Conservation (phyloP, 2,888 invertebrate species). For the Glaucopsyche alexis region DNA sequence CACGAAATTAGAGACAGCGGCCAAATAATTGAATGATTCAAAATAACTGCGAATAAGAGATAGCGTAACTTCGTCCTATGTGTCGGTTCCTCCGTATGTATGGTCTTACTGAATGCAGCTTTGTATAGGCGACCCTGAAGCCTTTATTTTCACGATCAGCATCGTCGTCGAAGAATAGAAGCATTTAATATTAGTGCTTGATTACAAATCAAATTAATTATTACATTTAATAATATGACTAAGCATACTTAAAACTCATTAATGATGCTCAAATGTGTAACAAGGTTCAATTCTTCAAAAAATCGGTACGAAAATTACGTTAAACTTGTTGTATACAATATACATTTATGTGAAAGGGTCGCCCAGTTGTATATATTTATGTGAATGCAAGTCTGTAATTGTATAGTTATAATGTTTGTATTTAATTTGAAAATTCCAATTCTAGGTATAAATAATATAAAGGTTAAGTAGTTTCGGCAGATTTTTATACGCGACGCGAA, state of each 20-base stretch:
- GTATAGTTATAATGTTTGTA: slow-evolving; percentile 33
- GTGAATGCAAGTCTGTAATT: slow-evolving; percentile 38
- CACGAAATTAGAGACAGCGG: no score
- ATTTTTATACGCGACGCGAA: neutral
- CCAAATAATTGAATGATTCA: no score
- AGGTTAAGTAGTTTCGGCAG: slow-evolving; percentile 16
- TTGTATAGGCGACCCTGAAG: neutral
- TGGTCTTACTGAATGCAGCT: neutral
- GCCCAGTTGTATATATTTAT: slow-evolving; percentile 33
- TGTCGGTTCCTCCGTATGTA: slow-evolving; percentile 14
- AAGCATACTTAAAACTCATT: no score
- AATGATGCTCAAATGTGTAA: neutral
- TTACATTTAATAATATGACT: no score
- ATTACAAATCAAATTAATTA: no score
- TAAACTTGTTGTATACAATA: neutral
- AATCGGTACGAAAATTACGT: neutral
- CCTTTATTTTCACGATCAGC: no score
- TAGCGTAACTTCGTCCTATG: slow-evolving; percentile 1
- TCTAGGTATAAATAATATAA: slow-evolving; percentile 4
- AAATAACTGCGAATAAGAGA: neutral
- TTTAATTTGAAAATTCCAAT: slow-evolving; percentile 27
- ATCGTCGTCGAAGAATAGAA: no score
- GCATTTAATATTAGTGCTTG: neutral
- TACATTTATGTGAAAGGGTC: slow-evolving; percentile 35
- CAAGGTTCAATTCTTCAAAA: neutral